Conservation (phyloP, 2,888 invertebrate species). For the Dorcus parallelipipedus region DNA sequence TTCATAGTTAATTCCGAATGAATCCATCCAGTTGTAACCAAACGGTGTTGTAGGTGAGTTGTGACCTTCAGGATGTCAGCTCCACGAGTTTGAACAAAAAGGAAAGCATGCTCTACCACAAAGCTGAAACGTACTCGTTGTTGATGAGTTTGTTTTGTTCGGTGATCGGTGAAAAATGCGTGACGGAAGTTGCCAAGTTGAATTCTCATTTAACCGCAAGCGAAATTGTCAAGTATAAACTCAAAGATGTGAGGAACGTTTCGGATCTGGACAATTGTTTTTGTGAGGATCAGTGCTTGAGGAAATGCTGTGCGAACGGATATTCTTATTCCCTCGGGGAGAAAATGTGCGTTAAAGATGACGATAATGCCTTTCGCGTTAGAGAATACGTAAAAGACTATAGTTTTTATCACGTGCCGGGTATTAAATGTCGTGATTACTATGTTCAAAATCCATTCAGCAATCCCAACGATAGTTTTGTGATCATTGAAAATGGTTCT, state of each 20-base stretch:
- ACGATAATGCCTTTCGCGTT: not conserved
- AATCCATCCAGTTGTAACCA: too few relatives aligned
- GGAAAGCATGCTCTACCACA: not conserved
- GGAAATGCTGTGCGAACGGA: constrained; percentile 10
- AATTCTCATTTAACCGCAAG: not conserved
- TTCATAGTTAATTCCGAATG: too few relatives aligned
- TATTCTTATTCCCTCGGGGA: constrained; percentile 4
- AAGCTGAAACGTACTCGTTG: not conserved
- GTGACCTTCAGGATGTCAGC: not conserved
- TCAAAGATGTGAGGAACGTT: not conserved
- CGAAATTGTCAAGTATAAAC: not conserved
- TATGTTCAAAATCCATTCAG: constrained; percentile 2
- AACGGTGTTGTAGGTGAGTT: too few relatives aligned
- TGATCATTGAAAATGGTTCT: constrained; percentile 2
- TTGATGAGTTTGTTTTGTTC: too few relatives aligned
- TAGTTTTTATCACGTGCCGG: not conserved
- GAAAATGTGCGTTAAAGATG: constrained; percentile 4
- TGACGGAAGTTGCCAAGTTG: not conserved
- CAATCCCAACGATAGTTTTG: not conserved
- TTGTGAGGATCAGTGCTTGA: constrained; percentile 2
- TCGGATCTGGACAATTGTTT: not conserved
- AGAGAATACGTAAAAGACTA: not conserved
- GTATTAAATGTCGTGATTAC: constrained; percentile 1
- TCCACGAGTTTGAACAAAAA: not conserved
- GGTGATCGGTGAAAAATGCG: not conserved